Evolutionary conservation across 2,113 vertebrate species (phyloP).

Genomic region (Rostratula benghalensis): DNA sequence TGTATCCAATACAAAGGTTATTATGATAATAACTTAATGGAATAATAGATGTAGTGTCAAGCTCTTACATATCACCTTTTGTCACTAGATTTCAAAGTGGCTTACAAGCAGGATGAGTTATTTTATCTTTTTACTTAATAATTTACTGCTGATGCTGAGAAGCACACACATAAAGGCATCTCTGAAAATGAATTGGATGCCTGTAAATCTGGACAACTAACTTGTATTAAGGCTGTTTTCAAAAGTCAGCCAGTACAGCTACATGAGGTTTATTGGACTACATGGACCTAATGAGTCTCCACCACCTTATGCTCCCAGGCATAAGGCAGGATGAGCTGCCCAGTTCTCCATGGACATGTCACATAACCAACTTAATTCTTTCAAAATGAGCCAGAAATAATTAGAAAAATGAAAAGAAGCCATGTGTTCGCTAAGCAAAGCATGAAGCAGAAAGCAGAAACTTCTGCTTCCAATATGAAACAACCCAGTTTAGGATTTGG

Average conservation of each 20-base stretch:
- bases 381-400: background rate
- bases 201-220: background rate
- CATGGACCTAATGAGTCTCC: background rate
- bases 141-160: background rate
- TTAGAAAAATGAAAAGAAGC: background rate
- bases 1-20: background rate
- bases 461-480: background rate
- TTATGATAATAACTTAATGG: background rate
- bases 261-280: background rate
- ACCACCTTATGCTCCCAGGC: background rate
- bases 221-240: background rate
- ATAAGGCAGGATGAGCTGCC: background rate
- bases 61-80: background rate
- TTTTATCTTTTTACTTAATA: background rate
- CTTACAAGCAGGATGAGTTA: background rate
- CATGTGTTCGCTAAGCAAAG: background rate
- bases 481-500: background rate
- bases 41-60: background rate
- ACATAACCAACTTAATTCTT: background rate
- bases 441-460: background rate
- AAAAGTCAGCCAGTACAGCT: background rate
- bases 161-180: accelerated
- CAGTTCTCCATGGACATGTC: background rate
- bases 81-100: background rate
- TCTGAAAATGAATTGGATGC: background rate